Conservation (phyloP, 2,113 vertebrate genomes). For the Macquaria ambigua region DNA sequence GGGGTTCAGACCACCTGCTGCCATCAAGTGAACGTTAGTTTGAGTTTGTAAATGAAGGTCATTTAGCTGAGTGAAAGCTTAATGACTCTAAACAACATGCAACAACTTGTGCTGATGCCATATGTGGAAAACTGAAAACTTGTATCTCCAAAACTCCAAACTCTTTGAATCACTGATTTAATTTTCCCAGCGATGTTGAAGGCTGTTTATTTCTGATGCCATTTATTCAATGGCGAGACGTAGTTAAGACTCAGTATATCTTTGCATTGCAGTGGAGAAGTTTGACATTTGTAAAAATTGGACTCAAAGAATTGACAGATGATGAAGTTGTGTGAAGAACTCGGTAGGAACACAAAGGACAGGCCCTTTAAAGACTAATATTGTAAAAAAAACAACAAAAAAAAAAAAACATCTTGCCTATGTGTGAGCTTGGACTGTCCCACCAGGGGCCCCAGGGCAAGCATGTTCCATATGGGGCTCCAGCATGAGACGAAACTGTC, state of each 20-base stretch:
- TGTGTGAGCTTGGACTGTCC: not conserved
- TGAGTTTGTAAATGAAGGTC: conserved; percentile 28
- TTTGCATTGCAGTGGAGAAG: not conserved
- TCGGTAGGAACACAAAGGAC: not conserved
- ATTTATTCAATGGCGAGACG: not conserved
- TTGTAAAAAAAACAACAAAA: not conserved
- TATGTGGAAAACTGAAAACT: conserved; percentile 1
- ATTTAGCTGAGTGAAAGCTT: conserved; percentile 3
- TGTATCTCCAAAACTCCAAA: no score
- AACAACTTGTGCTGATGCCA: not conserved
- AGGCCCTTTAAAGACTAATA: conserved; percentile 4
- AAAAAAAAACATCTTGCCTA: not conserved
- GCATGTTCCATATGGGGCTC: conserved; percentile 26
- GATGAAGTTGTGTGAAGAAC: not conserved
- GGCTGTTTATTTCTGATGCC: not conserved
- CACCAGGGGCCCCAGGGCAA: conserved; percentile 36
- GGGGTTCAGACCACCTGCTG: conserved; percentile 46
- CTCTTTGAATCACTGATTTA: no score
- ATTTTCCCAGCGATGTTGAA: not conserved
- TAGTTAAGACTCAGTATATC: not conserved
- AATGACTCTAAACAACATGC: conserved; percentile 6
- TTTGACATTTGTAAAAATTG: not conserved
- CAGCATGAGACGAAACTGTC: conserved; percentile 12
- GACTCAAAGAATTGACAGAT: not conserved
- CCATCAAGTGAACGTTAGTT: conserved; percentile 11